Percentiles rank a stretch among this genome's conserved stretches.
phyloP scores from a whole-genome alignment of 2,113 vertebrate species.

The Sylvietta virens region DNA sequence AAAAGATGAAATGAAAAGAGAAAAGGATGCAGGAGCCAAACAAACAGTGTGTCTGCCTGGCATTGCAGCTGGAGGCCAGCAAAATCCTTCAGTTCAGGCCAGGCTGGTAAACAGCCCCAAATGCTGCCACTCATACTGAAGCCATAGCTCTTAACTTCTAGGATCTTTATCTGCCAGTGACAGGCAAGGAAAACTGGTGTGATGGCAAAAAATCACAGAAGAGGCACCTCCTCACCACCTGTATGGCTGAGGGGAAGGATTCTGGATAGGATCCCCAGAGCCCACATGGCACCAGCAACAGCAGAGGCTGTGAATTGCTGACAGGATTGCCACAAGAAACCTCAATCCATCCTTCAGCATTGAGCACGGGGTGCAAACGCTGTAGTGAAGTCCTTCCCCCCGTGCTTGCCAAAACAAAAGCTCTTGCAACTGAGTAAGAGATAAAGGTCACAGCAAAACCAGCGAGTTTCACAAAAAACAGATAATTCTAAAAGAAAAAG shows the following conservation, averaged over 20 bases:
- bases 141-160: neutral
- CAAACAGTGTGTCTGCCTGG: neutral
- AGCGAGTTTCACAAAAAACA: conserved; percentile 56
- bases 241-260: neutral
- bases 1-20: neutral
- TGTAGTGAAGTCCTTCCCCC: neutral
- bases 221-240: neutral
- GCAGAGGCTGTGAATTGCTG: neutral
- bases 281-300: neutral
- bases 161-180: neutral
- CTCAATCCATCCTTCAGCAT: neutral
- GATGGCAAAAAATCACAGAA: neutral
- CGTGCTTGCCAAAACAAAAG: neutral
- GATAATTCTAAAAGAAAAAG: conserved; percentile 34
- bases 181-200: neutral
- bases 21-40: neutral
- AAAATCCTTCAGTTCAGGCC: neutral
- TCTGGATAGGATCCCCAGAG: neutral
- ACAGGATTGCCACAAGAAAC: neutral
- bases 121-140: neutral
- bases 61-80: neutral
- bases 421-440: neutral
- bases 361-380: neutral
- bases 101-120: neutral
- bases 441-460: conserved; percentile 55